Percentiles rank a stretch among this genome's conserved stretches.
Evolutionary conservation across 2,797 vertebrate genomes (phyloP).

Genomic region (Rhabdophis nuchalis): DNA sequence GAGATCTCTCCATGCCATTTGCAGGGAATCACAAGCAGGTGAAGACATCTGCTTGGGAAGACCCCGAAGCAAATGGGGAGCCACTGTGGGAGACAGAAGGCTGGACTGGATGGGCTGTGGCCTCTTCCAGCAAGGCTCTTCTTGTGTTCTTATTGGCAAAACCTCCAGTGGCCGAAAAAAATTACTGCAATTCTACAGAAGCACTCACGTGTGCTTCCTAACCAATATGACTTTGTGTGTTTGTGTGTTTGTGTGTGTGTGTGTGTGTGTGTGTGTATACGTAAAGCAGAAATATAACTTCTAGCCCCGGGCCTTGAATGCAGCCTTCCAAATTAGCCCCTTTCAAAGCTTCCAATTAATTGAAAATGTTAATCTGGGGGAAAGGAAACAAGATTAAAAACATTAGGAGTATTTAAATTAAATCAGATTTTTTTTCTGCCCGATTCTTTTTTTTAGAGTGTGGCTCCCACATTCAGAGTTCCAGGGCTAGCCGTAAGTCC

Average conservation of each 20-base stretch:
- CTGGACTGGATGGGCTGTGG: too few species aligned
- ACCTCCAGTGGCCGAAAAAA: background rate
- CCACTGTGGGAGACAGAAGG: too few species aligned
- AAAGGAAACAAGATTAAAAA: background rate
- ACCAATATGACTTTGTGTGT: rapidly evolving
- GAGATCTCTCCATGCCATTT: too few species aligned
- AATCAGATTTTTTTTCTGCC: background rate
- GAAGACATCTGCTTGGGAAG: too few species aligned
- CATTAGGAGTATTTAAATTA: background rate
- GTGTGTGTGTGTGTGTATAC: rapidly evolving
- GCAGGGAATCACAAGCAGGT: too few species aligned
- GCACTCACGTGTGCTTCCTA: background rate
- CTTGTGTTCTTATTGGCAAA: too few species aligned
- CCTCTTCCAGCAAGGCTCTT: too few species aligned
- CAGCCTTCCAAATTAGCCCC: background rate
- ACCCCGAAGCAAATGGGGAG: too few species aligned
- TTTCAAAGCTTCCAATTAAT: background rate
- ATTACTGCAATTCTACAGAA: background rate
- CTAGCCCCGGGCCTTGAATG: background rate
- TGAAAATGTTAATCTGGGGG: background rate
- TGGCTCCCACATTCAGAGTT: background rate
- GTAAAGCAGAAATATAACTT: background rate
- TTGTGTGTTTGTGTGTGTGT: rapidly evolving
- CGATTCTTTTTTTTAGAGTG: background rate
- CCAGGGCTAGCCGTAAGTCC: background rate